Conservation (phyloP, 2,797 vertebrate genomes). For the Amazona ochrocephala region DNA sequence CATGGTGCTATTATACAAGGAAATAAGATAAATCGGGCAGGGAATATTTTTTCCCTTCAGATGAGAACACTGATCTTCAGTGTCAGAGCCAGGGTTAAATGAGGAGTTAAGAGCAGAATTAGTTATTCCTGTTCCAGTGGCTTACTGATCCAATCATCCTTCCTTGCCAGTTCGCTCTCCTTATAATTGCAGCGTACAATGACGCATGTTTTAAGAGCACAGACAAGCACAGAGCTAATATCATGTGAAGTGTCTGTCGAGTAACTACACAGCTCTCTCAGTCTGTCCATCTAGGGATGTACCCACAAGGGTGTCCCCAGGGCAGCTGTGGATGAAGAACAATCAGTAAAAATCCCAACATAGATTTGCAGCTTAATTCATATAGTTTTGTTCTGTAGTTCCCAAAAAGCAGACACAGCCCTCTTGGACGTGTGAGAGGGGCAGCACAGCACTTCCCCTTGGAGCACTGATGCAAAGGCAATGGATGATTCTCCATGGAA, state of each 20-base stretch:
- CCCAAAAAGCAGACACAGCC: neutral
- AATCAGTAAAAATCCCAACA: neutral
- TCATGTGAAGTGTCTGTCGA: conserved; percentile 33
- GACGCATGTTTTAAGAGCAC: conserved; percentile 61
- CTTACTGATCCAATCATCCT: conserved; percentile 66
- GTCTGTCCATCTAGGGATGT: neutral
- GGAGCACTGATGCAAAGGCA: neutral
- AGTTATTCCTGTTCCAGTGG: conserved; percentile 44
- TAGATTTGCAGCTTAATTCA: neutral
- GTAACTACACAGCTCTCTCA: conserved; percentile 39
- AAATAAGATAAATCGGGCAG: neutral
- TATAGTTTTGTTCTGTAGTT: neutral
- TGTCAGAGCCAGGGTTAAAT: neutral
- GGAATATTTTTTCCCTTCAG: neutral
- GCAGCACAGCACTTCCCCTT: neutral
- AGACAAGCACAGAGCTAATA: conserved; percentile 42
- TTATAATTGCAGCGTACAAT: conserved; percentile 46
- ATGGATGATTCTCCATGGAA: neutral
- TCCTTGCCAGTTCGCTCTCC: conserved; percentile 57
- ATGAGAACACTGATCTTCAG: neutral
- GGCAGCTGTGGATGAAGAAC: neutral
- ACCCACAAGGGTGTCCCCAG: neutral
- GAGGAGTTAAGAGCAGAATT: conserved; percentile 57
- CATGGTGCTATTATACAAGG: neutral
- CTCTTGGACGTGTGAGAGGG: neutral